Percentiles rank a stretch among this genome's conserved stretches.
Evolutionary conservation across 2,888 invertebrate genomes (phyloP).

Genomic region (Temnothorax rugatulus): DNA sequence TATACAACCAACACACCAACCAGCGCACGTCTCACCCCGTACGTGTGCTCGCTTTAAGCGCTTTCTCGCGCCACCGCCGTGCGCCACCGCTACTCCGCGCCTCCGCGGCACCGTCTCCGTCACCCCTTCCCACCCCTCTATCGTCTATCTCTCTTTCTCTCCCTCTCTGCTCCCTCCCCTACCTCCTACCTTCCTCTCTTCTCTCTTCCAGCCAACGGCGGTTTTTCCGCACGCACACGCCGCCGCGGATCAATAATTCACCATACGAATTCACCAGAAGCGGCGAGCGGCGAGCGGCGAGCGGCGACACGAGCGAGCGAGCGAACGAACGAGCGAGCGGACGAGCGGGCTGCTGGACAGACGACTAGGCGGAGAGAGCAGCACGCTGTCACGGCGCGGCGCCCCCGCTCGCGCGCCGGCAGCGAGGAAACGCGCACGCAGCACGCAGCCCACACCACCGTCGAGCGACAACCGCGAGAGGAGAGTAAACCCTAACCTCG

Average conservation of each 20-base stretch:
- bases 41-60: slow-evolving; percentile 48
- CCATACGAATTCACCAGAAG: slow-evolving; percentile 79
- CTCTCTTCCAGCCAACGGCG: slow-evolving; percentile 61
- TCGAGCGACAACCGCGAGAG: slow-evolving; percentile 60
- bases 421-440: slow-evolving; percentile 73
- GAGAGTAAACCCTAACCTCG: slow-evolving; percentile 70
- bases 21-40: slow-evolving; percentile 58
- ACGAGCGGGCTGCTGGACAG: slow-evolving; percentile 69
- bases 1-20: slow-evolving; percentile 51
- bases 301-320: slow-evolving; percentile 49
- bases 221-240: slow-evolving; percentile 80
- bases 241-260: slow-evolving; percentile 83
- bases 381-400: slow-evolving; percentile 75
- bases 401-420: slow-evolving; percentile 64
- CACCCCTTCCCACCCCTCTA: slow-evolving; percentile 11
- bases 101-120: slow-evolving; percentile 40
- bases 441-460: slow-evolving; percentile 75
- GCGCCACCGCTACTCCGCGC: slow-evolving; percentile 55
- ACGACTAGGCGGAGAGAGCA: slow-evolving; percentile 68
- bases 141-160: slow-evolving; percentile 38
- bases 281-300: slow-evolving; percentile 48
- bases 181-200: slow-evolving; percentile 49
- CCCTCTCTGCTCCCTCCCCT: slow-evolving; percentile 41
- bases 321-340: slow-evolving; percentile 54
- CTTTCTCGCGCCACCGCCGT: slow-evolving; percentile 61